These are phyloP conservation scores for Oxyruncus cristatus DNA, from an alignment of 2,113 vertebrate genomes.

Conservation along the genomic window DNA sequence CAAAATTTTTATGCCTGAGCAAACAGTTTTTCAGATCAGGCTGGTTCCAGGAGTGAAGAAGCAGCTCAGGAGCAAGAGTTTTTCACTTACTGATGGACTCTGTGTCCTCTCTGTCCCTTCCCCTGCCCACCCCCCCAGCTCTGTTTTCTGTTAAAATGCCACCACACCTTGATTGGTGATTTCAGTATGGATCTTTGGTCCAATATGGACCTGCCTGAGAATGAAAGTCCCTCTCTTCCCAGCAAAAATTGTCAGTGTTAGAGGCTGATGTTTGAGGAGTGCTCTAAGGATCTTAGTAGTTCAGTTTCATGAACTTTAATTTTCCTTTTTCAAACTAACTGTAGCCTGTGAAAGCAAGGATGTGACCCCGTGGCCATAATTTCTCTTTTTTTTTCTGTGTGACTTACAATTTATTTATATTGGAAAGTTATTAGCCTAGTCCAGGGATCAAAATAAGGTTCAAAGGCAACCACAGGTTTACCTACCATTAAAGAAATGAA, in stretches of 20 bases:
- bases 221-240: background rate
- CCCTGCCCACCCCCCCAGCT: background rate
- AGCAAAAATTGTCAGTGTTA: background rate
- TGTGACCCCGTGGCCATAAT: background rate
- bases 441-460: background rate
- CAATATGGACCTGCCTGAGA: background rate
- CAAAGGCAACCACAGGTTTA: background rate
- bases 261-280: background rate
- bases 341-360: background rate
- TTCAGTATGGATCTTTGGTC: background rate
- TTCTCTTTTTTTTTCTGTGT: background rate
- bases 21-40: background rate
- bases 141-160: background rate
- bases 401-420: background rate
- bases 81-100: background rate
- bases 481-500: background rate
- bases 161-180: background rate
- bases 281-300: background rate
- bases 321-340: background rate
- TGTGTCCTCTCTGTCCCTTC: fast-evolving
- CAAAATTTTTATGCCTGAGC: background rate
- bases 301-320: background rate
- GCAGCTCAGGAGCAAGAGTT: background rate
- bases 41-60: background rate
- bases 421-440: background rate